Percentiles rank a stretch among this genome's conserved stretches.
These are phyloP conservation scores for Rhinogobius similis DNA, from an alignment of 2,113 vertebrate species.

Conservation along the genomic window DNA sequence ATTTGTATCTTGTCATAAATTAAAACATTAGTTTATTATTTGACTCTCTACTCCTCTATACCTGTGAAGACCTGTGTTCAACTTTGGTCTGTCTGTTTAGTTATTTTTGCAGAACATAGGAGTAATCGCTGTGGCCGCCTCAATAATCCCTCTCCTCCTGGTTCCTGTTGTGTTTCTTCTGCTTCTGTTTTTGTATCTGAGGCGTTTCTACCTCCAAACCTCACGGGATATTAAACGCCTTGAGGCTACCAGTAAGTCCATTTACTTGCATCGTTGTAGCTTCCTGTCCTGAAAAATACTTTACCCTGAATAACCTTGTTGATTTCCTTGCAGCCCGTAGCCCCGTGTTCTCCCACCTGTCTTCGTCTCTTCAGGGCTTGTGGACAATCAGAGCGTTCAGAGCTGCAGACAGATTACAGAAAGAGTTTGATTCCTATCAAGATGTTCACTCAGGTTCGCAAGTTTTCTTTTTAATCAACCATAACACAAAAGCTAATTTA, in stretches of 20 bases:
- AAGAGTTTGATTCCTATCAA: constrained; percentile 86
- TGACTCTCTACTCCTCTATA: too few relatives aligned
- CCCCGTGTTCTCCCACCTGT: constrained; percentile 91
- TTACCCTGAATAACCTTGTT: neutral
- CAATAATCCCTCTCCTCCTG: constrained; percentile 44
- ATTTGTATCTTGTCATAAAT: too few relatives aligned
- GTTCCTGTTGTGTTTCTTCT: constrained; percentile 41
- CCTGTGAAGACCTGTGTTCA: too few relatives aligned
- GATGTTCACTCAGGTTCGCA: constrained; percentile 87
- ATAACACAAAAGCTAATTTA: neutral
- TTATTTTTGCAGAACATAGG: constrained; percentile 53
- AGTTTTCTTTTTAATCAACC: too few relatives aligned
- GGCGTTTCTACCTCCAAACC: constrained; percentile 52
- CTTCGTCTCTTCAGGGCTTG: constrained; percentile 89
- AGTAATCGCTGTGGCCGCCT: constrained; percentile 34
- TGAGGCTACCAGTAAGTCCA: constrained; percentile 31
- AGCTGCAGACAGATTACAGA: constrained; percentile 85
- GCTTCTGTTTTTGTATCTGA: constrained; percentile 53
- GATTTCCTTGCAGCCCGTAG: constrained; percentile 80
- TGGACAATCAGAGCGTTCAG: constrained; percentile 88
- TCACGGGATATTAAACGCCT: constrained; percentile 51
- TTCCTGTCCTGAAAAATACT: neutral
- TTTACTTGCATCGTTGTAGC: neutral
- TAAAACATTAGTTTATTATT: too few relatives aligned
- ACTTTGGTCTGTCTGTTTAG: constrained; percentile 14